A percentile compares a stretch with the other conserved stretches of the same genome.
These are phyloP conservation scores for Galbula dea DNA, from an alignment of 2,113 vertebrate species.

Conservation along the genomic window DNA sequence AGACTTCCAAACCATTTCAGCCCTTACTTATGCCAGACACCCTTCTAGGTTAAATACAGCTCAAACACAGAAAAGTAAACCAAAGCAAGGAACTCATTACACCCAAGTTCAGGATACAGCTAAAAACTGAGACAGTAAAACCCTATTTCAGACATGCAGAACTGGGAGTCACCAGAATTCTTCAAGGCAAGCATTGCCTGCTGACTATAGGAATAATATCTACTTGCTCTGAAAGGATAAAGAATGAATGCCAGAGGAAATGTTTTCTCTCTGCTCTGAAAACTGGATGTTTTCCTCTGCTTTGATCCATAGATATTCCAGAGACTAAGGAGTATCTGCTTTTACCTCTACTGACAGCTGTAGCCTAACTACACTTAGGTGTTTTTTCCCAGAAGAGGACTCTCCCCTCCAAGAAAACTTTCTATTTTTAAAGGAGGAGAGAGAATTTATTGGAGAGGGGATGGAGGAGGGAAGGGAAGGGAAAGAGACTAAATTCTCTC, in stretches of 20 bases:
- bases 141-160: background rate
- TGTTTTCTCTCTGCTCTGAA: background rate
- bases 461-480: too few relatives aligned
- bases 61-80: background rate
- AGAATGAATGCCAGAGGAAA: background rate
- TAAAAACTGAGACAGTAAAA: background rate
- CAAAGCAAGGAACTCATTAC: background rate
- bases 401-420: background rate
- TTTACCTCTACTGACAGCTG: background rate
- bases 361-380: background rate
- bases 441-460: background rate
- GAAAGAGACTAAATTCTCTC: background rate
- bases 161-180: background rate
- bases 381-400: background rate
- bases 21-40: background rate
- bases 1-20: background rate
- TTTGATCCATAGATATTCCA: background rate
- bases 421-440: constrained; percentile 20
- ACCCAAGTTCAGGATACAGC: background rate
- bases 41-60: background rate
- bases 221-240: background rate
- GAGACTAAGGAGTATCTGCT: background rate
- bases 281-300: background rate
- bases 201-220: background rate
- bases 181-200: background rate